Conservation (phyloP, 2,113 vertebrate genomes). For the Aphyosemion australe region DNA sequence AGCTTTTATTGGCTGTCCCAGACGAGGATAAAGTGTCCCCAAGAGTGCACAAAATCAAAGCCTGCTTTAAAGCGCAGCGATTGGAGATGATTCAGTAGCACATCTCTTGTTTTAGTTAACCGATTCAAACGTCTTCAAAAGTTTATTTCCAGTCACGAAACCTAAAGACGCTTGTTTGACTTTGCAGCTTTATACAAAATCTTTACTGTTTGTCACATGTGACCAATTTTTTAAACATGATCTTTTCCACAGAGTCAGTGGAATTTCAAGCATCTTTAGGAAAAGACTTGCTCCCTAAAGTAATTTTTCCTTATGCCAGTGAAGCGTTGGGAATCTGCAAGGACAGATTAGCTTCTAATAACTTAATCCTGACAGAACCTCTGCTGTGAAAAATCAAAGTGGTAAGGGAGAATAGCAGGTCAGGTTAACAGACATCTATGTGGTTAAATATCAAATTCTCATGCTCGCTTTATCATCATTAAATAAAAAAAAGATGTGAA, state of each 20-base stretch:
- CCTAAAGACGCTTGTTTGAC: not conserved
- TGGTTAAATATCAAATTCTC: too few relatives aligned
- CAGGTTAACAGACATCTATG: not conserved
- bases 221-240: not conserved
- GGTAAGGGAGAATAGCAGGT: slow-evolving; percentile 26
- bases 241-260: not conserved
- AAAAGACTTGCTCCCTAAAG: not conserved
- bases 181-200: not conserved
- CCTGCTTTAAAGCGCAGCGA: not conserved
- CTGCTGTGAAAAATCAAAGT: slow-evolving; percentile 6
- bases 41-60: not conserved
- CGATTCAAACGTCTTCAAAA: slow-evolving; percentile 2
- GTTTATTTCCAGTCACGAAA: not conserved
- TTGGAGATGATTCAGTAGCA: not conserved
- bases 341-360: slow-evolving; percentile 51
- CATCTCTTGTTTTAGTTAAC: slow-evolving; percentile 2
- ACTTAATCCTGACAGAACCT: slow-evolving; percentile 60
- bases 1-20: slow-evolving; percentile 4
- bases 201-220: not conserved
- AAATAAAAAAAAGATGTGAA: too few relatives aligned
- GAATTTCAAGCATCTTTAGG: not conserved
- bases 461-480: too few relatives aligned
- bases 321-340: slow-evolving; percentile 4
- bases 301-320: slow-evolving; percentile 11
- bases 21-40: slow-evolving; percentile 8